Conservation (phyloP, 2,797 vertebrate species). For the Brachyalestes nurse region DNA sequence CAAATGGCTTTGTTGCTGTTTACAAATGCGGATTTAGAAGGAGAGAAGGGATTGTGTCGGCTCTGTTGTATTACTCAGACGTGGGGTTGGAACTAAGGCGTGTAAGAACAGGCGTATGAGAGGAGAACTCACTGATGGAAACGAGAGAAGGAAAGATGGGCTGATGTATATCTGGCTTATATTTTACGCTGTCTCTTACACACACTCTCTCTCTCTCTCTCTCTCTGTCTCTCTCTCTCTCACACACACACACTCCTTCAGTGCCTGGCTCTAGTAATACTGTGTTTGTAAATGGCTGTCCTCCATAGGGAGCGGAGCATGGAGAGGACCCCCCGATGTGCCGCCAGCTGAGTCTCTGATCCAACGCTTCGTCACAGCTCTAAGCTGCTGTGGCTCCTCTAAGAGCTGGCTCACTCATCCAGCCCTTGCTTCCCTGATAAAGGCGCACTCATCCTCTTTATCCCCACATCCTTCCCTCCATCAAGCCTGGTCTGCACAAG, state of each 20-base stretch:
- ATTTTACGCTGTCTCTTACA: neutral
- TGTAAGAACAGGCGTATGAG: constrained; percentile 17
- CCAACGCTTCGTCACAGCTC: constrained; percentile 25
- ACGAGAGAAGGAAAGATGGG: constrained; percentile 42
- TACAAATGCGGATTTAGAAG: neutral
- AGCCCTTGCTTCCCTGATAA: neutral
- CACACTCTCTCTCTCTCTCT: neutral
- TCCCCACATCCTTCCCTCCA: neutral
- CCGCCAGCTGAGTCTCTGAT: constrained; percentile 36
- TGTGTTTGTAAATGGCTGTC: constrained; percentile 11
- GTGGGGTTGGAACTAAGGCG: neutral
- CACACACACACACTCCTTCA: neutral
- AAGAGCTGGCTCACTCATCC: neutral
- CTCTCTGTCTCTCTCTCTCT: too few relatives aligned
- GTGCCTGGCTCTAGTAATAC: neutral
- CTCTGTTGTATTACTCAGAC: neutral
- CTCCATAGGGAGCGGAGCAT: neutral
- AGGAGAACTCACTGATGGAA: constrained; percentile 30
- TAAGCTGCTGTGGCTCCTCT: neutral
- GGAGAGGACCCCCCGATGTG: constrained; percentile 11
- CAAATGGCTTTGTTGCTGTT: constrained; percentile 15
- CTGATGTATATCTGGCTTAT: constrained; percentile 27
- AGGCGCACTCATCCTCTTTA: neutral
- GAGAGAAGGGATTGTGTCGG: neutral
- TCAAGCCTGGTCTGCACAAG: neutral